Conservation (phyloP, 2,797 vertebrate genomes). For the Hyperoplus immaculatus region DNA sequence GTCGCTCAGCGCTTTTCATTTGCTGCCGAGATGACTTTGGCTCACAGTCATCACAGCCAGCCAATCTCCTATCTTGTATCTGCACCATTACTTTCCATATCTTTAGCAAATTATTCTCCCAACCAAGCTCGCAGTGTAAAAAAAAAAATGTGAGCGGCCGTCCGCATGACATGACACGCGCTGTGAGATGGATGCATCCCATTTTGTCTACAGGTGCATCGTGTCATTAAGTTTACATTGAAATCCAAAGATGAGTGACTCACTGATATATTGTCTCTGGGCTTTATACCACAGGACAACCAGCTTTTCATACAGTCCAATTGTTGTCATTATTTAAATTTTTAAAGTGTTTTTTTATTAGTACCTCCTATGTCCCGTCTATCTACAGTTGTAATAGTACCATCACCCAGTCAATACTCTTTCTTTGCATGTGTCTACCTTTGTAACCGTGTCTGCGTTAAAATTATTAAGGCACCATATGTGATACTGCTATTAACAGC, state of each 20-base stretch:
- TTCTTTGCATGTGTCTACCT: slow-evolving; percentile 25
- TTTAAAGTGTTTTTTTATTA: slow-evolving; percentile 36
- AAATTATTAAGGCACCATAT: slow-evolving; percentile 33
- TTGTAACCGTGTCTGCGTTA: slow-evolving; percentile 47
- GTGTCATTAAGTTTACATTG: slow-evolving; percentile 44
- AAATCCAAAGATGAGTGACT: slow-evolving; percentile 22
- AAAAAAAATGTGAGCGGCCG: slow-evolving; percentile 28
- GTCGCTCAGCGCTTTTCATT: slow-evolving; percentile 70
- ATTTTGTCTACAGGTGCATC: slow-evolving; percentile 43
- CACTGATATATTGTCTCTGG: slow-evolving; percentile 8
- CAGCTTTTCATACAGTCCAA: not conserved
- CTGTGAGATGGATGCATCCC: slow-evolving; percentile 11
- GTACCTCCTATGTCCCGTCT: slow-evolving; percentile 15
- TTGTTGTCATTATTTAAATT: slow-evolving; percentile 17
- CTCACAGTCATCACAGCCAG: slow-evolving; percentile 68
- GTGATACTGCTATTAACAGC: slow-evolving; percentile 41
- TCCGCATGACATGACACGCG: not conserved
- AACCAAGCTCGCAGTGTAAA: slow-evolving; percentile 45
- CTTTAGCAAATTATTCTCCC: slow-evolving; percentile 67
- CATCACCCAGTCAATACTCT: slow-evolving; percentile 35
- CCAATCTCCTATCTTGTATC: slow-evolving; percentile 71
- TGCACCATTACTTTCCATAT: slow-evolving; percentile 74
- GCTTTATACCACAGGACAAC: slow-evolving; percentile 5
- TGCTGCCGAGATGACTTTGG: slow-evolving; percentile 78
- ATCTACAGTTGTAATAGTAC: slow-evolving; percentile 17